Base-by-base conservation (phyloP, 2,113 vertebrate species). In the Colinus virginianus region DNA sequence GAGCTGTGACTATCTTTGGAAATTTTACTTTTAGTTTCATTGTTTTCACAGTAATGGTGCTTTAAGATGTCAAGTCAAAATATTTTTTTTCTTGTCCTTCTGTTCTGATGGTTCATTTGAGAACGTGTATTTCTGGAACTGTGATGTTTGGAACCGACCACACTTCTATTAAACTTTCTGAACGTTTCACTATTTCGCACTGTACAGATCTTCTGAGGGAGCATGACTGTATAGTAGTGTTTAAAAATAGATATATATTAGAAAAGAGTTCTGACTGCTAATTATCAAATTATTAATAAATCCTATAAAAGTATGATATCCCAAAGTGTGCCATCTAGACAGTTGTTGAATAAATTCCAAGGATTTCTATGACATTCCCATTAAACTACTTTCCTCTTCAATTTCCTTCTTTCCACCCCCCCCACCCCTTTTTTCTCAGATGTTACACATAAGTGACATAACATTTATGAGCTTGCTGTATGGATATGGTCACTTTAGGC, bases 41-140 rank as follows among this genome's bases (percentile, higher is more conserved):
- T 97, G 96, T 97, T 97, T 97, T 97, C 92, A 84, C 90, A 95
- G 94, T 96, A 96, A 96, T 48, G 90, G 90, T 96, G 78, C 93
- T 95, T 97, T 97, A 96, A 90, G 77, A 90, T 97, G 97, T 97
- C 95, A 97, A 91, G 93, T 95, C 90, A 96, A 94, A 96, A 95
- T 96, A 95, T 96, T 95, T 97, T 95, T 95, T 95, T 90, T 67
- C 78, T 71, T 88, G 72, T 77, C 91, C 88, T 81, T 97, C 95
- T 97, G 90, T 97, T 98, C 96, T 93, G 88, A 84, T 97, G 92
- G 92, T 96, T 97, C 78, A 90, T 92, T 95, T 92, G 93, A 92
- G 83, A 95, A 94, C 55, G n/a, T 84, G 36, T 92, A 91, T 97
- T 97, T 97, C 96, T 97, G 94, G 96, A 96, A 94, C 86, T 56